A percentile compares a stretch with the other conserved stretches of the same genome.
Conservation (phyloP, 2,797 vertebrate species). For the Macroramphosus scolopax region DNA sequence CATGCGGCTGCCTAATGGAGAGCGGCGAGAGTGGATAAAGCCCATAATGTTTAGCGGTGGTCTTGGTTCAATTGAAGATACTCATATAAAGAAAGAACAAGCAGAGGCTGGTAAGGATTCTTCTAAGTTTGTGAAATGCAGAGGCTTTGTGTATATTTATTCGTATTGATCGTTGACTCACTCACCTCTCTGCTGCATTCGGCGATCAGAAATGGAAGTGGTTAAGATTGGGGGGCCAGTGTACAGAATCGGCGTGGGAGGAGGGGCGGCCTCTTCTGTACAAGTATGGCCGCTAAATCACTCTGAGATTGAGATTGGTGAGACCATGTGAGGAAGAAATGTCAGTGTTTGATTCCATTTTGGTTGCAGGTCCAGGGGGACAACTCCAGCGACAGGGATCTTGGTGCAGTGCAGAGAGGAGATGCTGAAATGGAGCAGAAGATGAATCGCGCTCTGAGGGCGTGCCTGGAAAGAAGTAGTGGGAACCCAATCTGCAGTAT, state of each 20-base stretch:
- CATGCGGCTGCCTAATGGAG: conserved; percentile 78
- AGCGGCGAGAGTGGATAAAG: conserved; percentile 91
- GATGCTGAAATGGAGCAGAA: conserved; percentile 96
- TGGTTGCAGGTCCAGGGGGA: conserved; percentile 87
- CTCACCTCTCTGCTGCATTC: conserved; percentile 6
- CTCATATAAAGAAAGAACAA: conserved; percentile 80
- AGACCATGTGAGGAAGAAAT: background rate
- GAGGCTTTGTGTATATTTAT: conserved; percentile 2
- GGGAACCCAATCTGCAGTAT: conserved; percentile 91
- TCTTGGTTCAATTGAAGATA: conserved; percentile 86
- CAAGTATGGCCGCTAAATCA: conserved; percentile 67
- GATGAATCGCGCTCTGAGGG: conserved; percentile 90
- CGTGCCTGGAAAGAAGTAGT: conserved; percentile 81
- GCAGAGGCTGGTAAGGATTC: conserved; percentile 76
- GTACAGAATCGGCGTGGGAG: conserved; percentile 92
- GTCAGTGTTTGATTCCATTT: background rate
- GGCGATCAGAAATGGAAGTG: conserved; percentile 85
- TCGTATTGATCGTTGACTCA: background rate
- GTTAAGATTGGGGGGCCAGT: conserved; percentile 94
- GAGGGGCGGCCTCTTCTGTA: conserved; percentile 90
- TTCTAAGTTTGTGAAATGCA: background rate
- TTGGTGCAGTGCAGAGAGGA: conserved; percentile 89
- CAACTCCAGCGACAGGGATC: conserved; percentile 84
- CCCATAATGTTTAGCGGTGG: conserved; percentile 96
- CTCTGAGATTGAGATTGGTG: background rate